These are phyloP conservation scores for Gymnoscopelus braueri DNA, from an alignment of 2,797 vertebrate genomes.

Conservation along the genomic window DNA sequence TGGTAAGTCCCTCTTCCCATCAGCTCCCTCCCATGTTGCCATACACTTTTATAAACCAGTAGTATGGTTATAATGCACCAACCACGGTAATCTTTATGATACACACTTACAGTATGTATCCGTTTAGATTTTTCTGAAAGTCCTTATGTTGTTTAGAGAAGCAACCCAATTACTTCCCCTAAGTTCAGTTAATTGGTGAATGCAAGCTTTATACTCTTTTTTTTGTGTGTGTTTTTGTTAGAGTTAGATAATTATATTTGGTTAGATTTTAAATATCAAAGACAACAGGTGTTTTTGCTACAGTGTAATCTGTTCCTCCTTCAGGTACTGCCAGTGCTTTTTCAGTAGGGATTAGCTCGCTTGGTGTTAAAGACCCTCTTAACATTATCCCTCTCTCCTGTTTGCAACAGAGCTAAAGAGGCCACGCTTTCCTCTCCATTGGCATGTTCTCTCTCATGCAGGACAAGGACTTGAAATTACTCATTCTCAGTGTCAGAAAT, in stretches of 20 bases:
- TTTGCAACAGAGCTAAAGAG: neutral
- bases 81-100: no score
- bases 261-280: no score
- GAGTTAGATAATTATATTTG: no score
- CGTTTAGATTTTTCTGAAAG: rapidly evolving
- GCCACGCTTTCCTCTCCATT: neutral
- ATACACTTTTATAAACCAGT: constrained; percentile 7
- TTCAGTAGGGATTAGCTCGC: constrained; percentile 44
- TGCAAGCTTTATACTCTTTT: neutral
- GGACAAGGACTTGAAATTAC: neutral
- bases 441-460: neutral
- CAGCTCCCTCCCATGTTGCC: constrained; percentile 4
- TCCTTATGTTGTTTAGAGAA: neutral
- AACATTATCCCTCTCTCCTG: constrained; percentile 33
- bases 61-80: neutral
- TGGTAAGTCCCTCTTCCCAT: constrained; percentile 33
- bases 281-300: neutral
- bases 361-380: constrained; percentile 41
- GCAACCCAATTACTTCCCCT: no score
- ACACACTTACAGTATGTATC: neutral
- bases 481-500: neutral
- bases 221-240: neutral
- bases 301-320: constrained; percentile 62
- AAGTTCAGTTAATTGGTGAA: neutral
- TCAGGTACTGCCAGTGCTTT: constrained; percentile 26